Conservation (phyloP, 2,113 vertebrate species). For the Entomyzon cyanotis region DNA sequence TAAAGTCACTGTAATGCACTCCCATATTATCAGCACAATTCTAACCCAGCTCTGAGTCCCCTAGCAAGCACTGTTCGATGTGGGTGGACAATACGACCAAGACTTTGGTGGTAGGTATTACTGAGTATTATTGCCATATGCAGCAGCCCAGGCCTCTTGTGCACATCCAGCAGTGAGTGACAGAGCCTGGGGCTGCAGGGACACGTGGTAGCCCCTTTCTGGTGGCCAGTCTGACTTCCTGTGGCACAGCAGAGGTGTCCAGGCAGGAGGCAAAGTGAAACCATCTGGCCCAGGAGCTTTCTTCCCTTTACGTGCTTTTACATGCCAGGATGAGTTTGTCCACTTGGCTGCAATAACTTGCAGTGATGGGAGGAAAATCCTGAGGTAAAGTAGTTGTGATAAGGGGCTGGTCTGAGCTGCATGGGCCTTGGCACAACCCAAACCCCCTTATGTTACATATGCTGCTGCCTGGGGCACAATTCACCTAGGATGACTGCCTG, state of each 20-base stretch:
- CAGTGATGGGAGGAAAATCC: not conserved
- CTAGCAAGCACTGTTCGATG: not conserved
- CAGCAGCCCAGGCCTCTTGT: not conserved
- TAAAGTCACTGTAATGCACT: not conserved
- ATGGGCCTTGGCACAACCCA: not conserved
- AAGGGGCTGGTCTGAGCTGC: not conserved
- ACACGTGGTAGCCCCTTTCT: accelerated
- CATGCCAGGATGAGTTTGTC: not conserved
- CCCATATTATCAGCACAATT: not conserved
- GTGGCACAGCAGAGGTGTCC: not conserved
- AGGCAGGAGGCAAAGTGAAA: not conserved
- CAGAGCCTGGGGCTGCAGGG: not conserved
- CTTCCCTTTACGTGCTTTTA: accelerated
- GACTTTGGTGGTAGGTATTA: accelerated
- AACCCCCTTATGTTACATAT: not conserved
- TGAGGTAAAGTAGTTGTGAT: not conserved
- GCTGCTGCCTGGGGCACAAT: not conserved
- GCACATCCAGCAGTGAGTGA: not conserved
- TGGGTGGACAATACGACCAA: accelerated
- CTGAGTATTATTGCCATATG: accelerated
- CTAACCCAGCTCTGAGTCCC: not conserved
- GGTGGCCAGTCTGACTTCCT: not conserved
- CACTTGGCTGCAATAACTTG: not conserved
- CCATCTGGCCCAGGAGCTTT: not conserved
- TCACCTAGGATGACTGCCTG: not conserved